A percentile compares a stretch with the other conserved stretches of the same genome.
Evolutionary conservation across 2,888 invertebrate genomes (phyloP).

Genomic region (Hyles lineata): DNA sequence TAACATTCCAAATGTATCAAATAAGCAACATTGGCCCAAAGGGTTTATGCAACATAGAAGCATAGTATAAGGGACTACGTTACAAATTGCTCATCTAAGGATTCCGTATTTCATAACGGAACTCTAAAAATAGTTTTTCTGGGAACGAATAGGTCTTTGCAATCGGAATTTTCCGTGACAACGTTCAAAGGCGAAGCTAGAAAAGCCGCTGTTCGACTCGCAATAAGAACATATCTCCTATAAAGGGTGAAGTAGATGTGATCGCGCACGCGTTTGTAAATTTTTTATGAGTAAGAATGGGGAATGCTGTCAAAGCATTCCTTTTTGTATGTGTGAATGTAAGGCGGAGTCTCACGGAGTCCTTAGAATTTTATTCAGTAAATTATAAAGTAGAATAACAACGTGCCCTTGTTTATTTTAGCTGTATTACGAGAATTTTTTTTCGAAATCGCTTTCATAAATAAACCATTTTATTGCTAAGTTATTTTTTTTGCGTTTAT

Average conservation of each 20-base stretch:
- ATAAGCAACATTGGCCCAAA: no score
- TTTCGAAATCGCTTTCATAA: no score
- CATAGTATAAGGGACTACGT: not conserved
- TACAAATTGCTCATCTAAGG: not conserved
- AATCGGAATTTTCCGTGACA: slow-evolving; percentile 22
- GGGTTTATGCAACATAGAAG: no score
- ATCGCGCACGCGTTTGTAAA: slow-evolving; percentile 14
- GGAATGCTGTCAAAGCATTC: not conserved
- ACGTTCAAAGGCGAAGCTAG: slow-evolving; percentile 18
- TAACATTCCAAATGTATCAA: no score
- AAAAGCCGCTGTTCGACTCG: not conserved
- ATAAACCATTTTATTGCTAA: no score
- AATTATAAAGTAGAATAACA: not conserved
- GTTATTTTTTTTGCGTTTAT: no score
- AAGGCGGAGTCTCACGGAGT: not conserved
- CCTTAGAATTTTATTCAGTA: not conserved
- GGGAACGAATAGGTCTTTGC: slow-evolving; percentile 1
- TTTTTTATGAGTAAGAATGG: slow-evolving; percentile 2
- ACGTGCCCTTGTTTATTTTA: no score
- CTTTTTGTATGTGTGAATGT: slow-evolving; percentile 1
- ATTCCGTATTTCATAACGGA: not conserved
- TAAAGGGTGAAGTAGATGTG: slow-evolving; percentile 7
- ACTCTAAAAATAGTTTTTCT: slow-evolving; percentile 19
- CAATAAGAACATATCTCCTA: slow-evolving; percentile 13
- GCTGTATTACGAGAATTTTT: no score